Evolutionary conservation across 2,113 vertebrate genomes (phyloP), one percentile per base, ranked within the genome.

Genomic region (Aepyceros melampus): DNA sequence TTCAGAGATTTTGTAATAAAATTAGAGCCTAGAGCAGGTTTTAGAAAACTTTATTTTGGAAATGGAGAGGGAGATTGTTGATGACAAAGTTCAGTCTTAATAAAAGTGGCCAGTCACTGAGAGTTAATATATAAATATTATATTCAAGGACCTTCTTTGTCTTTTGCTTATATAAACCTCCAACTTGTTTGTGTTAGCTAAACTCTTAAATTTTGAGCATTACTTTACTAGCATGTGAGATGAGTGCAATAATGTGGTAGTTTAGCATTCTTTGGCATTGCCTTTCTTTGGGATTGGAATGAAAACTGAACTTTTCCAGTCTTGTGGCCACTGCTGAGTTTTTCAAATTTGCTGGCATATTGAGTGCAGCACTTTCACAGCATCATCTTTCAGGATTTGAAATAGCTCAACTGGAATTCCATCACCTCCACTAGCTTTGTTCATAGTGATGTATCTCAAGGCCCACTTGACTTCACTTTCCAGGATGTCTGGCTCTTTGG

Each of bases 361-460:
- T 23, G n/a, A 71, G 67, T 71, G n/a, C 67, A 71, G n/a, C n/a
- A 71, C 67, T 71, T 71, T 23, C 67, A 71, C 19, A 40, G 19
- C 0, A 23, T 71, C 10, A 71, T 23, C n/a, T 40, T 12, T 40
- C 0, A 71, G 19, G 19, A 71, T 71, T 40, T 23, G 67, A 71
- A 71, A 40, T 12, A 40, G n/a, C 67, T 40, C 19, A 40, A 3
- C 67, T 71, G n/a, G 67, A 71, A 71, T 71, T 23, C 67, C 9
- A 71, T 40, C n/a, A 23, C 67, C n/a, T 71, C 67, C 10, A 3
- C 19, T 23, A 12, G 19, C 19, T 71, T 71, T 23, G n/a, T 71
- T 71, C 0, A 0, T 6, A 71, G n/a, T 23, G 67, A 71, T 40
- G 19, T 8, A 21, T 71, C 0, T 5, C 2, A 23, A 71, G 67